Conservation (phyloP, 2,113 vertebrate species). For the Syngnathus typhle region DNA sequence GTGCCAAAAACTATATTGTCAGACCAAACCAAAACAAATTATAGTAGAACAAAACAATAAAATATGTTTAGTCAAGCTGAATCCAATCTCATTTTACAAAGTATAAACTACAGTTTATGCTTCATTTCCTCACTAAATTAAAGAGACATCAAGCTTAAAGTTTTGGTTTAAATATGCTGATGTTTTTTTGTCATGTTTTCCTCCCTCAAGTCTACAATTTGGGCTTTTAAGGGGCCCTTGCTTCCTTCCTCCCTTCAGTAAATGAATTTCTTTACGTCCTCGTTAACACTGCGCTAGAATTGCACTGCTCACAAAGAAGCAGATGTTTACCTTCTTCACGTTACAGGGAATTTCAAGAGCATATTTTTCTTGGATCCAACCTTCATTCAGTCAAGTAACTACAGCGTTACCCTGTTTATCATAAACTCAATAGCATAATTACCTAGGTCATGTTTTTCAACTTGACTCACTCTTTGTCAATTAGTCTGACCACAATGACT, state of each 20-base stretch:
- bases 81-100: neutral
- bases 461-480: neutral
- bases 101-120: neutral
- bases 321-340: conserved; percentile 25
- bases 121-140: neutral
- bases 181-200: conserved; percentile 2
- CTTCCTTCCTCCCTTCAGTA: conserved; percentile 30
- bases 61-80: neutral
- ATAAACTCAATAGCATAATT: neutral
- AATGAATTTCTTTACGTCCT: conserved; percentile 36
- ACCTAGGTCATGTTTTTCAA: neutral
- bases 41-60: neutral
- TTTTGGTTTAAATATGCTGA: conserved; percentile 28
- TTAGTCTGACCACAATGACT: neutral
- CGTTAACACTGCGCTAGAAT: conserved; percentile 29
- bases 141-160: conserved; percentile 24
- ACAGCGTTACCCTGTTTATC: neutral
- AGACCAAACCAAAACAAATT: neutral
- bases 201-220: neutral
- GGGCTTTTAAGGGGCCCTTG: conserved; percentile 8
- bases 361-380: conserved; percentile 49
- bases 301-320: conserved; percentile 21
- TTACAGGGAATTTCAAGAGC: conserved; percentile 36
- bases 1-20: neutral
- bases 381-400: conserved; percentile 56